Base-by-base conservation (phyloP, 1,140 invertebrate species). In the Drosophila sulfurigaster region DNA sequence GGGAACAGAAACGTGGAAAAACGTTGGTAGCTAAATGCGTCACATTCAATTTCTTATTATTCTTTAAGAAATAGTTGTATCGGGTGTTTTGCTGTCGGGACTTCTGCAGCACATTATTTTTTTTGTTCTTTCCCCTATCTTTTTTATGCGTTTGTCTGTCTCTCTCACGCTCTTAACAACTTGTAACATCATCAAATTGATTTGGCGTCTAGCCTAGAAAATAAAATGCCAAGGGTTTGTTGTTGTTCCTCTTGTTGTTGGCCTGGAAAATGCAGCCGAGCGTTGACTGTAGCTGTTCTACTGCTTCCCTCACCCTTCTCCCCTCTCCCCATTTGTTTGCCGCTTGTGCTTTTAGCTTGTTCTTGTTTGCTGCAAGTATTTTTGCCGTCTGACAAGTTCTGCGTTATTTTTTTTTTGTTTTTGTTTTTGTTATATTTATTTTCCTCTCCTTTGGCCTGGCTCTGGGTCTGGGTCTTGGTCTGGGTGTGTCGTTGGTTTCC, bases 191-290 rank as follows among this genome's bases (percentile, higher is more conserved):
- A 71, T 75, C 73, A 75, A 75, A 75, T 71, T 75, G 73, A 75
- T 71, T 75, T 71, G 59, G 38, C 48, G 68, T 69, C 68, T 71
- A 65, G 73, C 68, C 73, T 64, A 75, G 68, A 75, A 65, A 62
- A 54, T 41, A 63, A 32, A 16, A 64, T 64, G 58, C 43, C 43
- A 75, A 70, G 73, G 73, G 67, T 75, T 54, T 59, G 51, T 69
- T 56, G 45, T 58, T 51, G 43, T 68, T 64, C 38, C 65, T 62
- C 67, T 63, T 70, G 48, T 49, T 87, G 82, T 82, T 85, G 77
- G 83, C 82, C 83, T 77, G 82, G 80, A 87, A 87, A 87, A 88
- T 83, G 77, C 82, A 87, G 77, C 88, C 80, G 78, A 87, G 83
- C 82, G 83, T 80, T 82, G 73, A 70, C 65, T 70, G 72, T 71